These are phyloP conservation scores for Drosophila sp. DNA, from an alignment of 1,140 invertebrate genomes.

Conservation along the genomic window DNA sequence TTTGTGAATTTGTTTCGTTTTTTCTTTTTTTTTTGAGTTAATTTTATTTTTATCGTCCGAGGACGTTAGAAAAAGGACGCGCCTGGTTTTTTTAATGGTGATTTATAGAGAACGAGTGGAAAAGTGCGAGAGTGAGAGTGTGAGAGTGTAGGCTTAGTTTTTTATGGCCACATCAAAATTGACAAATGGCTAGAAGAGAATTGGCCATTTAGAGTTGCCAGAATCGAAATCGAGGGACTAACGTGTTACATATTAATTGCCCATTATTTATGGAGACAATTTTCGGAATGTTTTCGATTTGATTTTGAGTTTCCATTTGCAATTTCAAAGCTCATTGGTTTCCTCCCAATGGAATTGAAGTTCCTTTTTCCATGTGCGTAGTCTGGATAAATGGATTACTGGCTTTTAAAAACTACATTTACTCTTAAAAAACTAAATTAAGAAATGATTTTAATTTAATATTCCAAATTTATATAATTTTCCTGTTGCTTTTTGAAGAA, in stretches of 20 bases:
- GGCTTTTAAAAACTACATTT: no score
- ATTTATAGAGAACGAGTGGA: conserved; percentile 53
- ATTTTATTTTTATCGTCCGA: conserved; percentile 77
- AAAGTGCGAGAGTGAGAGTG: conserved; percentile 21
- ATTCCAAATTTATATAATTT: no score
- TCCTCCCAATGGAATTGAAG: background rate
- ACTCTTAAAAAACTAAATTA: no score
- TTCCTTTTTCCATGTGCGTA: background rate
- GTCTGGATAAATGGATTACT: no score
- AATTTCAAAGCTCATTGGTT: conserved; percentile 75
- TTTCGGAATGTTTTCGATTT: conserved; percentile 31
- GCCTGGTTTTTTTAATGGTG: conserved; percentile 76
- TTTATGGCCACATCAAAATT: conserved; percentile 77
- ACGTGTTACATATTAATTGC: conserved; percentile 81
- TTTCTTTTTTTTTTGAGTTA: conserved; percentile 66
- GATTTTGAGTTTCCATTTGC: conserved; percentile 53
- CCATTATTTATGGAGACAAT: conserved; percentile 66
- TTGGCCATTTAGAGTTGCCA: conserved; percentile 57
- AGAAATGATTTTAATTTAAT: no score
- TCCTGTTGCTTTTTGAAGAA: no score
- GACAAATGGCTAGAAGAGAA: conserved; percentile 64
- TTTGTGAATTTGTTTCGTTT: conserved; percentile 62
- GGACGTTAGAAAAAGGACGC: conserved; percentile 30
- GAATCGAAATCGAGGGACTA: conserved; percentile 54
- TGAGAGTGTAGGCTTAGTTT: conserved; percentile 50